A percentile compares a stretch with the other conserved stretches of the same genome.
Evolutionary conservation across 2,113 vertebrate species (phyloP).

Genomic region (Jaculus jaculus): DNA sequence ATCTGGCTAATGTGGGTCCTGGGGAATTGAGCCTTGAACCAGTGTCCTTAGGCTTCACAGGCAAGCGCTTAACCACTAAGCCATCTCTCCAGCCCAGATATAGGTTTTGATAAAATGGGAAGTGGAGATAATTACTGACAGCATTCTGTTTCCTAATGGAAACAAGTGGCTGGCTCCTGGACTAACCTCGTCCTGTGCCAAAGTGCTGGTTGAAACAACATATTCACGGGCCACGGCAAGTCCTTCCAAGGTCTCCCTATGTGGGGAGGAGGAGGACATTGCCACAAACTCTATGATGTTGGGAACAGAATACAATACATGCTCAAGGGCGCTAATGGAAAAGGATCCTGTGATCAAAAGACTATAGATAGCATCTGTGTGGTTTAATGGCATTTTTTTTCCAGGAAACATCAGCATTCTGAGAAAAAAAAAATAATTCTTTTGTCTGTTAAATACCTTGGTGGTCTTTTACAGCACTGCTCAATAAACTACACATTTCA

Average conservation of each 20-base stretch:
- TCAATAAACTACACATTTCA: neutral
- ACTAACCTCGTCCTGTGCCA: neutral
- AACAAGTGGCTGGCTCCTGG: neutral
- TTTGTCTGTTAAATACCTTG: neutral
- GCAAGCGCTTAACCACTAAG: too few relatives aligned
- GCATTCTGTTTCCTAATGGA: neutral
- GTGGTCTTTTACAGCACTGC: neutral
- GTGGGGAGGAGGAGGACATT: too few relatives aligned
- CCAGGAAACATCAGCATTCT: conserved; percentile 15
- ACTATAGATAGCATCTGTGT: neutral
- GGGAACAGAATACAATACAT: neutral
- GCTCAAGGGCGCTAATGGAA: neutral
- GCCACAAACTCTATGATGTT: neutral
- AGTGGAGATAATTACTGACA: neutral
- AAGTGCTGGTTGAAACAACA: neutral
- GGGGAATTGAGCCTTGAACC: too few relatives aligned
- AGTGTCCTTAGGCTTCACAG: too few relatives aligned
- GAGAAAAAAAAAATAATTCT: conserved; percentile 9
- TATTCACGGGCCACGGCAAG: neutral
- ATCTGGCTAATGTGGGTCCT: too few relatives aligned
- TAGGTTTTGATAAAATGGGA: neutral
- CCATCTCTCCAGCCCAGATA: too few relatives aligned
- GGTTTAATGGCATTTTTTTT: neutral
- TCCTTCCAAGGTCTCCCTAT: neutral
- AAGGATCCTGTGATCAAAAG: neutral